Conservation (phyloP, 2,797 vertebrate species). For the Myiotriccus ornatus region DNA sequence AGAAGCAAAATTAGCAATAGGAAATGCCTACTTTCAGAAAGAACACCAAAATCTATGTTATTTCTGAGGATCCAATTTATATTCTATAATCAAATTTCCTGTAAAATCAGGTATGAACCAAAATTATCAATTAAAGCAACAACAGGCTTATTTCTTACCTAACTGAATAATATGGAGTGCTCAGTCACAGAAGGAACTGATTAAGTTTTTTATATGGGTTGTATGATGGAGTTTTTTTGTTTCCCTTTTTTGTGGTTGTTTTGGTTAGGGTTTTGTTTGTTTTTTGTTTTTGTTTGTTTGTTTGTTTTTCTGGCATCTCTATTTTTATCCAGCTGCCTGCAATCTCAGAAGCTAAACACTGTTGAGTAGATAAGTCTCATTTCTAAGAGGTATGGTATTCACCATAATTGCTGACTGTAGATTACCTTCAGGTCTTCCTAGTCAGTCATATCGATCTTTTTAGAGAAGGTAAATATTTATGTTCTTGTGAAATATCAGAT, state of each 20-base stretch:
- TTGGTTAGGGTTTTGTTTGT: too few species aligned
- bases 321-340: background rate
- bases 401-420: background rate
- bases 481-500: background rate
- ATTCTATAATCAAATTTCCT: background rate
- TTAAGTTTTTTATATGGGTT: background rate
- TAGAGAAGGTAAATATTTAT: background rate
- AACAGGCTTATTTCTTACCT: background rate
- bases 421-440: background rate
- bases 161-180: background rate
- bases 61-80: background rate
- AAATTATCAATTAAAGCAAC: background rate
- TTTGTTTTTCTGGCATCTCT: background rate
- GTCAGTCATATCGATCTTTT: background rate
- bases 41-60: background rate
- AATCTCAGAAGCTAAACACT: background rate
- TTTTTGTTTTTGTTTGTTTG: background rate
- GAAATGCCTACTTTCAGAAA: background rate
- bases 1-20: background rate
- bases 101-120: background rate
- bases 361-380: background rate
- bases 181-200: background rate
- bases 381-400: background rate
- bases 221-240: rapidly evolving
- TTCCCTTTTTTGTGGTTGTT: background rate